Percentiles rank a stretch among this genome's conserved stretches.
phyloP scores from a whole-genome alignment of 2,113 vertebrate genomes.

The Microcebus ravelobensis region DNA sequence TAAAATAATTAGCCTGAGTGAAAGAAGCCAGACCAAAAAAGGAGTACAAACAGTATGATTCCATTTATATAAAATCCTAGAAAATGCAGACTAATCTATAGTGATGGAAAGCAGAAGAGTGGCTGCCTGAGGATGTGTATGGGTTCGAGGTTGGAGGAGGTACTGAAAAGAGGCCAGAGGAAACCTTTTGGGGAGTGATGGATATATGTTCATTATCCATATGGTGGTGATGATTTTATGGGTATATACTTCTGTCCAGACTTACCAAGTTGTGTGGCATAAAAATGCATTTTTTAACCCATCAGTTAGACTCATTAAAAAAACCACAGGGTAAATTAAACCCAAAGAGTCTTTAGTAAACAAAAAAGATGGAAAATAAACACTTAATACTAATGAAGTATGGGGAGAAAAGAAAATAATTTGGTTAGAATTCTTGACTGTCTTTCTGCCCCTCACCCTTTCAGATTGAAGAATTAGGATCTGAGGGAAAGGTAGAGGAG shows the following conservation, averaged over 20 bases:
- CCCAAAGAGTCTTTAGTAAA: not conserved
- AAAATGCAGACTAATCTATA: not conserved
- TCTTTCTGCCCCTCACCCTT: not conserved
- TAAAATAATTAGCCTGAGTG: constrained; percentile 11
- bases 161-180: not conserved
- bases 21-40: not conserved
- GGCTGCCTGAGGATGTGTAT: not conserved
- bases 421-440: not conserved
- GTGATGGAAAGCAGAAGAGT: not conserved
- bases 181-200: not conserved
- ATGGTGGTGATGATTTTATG: not conserved
- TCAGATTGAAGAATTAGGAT: constrained; percentile 98
- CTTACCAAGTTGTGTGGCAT: not conserved
- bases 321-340: not conserved
- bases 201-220: not conserved
- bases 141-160: not conserved
- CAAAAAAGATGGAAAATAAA: not conserved
- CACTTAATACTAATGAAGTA: not conserved
- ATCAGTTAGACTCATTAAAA: not conserved
- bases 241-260: not conserved
- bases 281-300: not conserved
- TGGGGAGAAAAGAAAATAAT: not conserved
- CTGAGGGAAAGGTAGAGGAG: constrained; percentile 98
- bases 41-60: not conserved
- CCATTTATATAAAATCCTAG: not conserved